These are phyloP conservation scores for Heptranchias perlo DNA, from an alignment of 2,113 vertebrate genomes.

Conservation along the genomic window DNA sequence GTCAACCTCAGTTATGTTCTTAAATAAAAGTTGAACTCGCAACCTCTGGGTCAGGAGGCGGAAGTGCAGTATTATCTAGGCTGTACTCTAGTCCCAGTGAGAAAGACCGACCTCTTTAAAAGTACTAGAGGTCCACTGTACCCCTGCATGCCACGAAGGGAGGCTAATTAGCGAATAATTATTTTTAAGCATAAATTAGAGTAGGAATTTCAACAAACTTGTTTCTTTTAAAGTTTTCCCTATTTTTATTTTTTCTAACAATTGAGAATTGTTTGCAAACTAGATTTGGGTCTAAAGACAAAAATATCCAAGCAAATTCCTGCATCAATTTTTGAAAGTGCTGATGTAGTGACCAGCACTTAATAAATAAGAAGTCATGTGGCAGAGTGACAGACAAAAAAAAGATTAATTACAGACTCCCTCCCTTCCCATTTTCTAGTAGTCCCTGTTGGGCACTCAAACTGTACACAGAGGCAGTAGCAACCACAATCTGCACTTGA, in stretches of 20 bases:
- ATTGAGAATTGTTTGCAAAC: not conserved
- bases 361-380: not conserved
- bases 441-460: not conserved
- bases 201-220: not conserved
- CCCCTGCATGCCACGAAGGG: not conserved
- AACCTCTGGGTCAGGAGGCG: not conserved
- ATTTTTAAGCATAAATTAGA: not conserved
- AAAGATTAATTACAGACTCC: not conserved
- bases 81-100: no score
- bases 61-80: no score
- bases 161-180: not conserved
- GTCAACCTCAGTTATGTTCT: not conserved
- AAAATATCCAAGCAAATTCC: not conserved
- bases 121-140: no score
- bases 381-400: not conserved
- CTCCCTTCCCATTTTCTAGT: no score
- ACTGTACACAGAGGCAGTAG: not conserved
- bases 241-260: not conserved
- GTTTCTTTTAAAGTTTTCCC: not conserved
- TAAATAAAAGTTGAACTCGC: not conserved
- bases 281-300: not conserved
- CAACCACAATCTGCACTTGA: not conserved
- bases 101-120: no score
- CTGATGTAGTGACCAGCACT: not conserved
- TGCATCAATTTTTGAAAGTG: not conserved